Base-by-base conservation (phyloP, 1,140 invertebrate species). In the Drosophila sp. region DNA sequence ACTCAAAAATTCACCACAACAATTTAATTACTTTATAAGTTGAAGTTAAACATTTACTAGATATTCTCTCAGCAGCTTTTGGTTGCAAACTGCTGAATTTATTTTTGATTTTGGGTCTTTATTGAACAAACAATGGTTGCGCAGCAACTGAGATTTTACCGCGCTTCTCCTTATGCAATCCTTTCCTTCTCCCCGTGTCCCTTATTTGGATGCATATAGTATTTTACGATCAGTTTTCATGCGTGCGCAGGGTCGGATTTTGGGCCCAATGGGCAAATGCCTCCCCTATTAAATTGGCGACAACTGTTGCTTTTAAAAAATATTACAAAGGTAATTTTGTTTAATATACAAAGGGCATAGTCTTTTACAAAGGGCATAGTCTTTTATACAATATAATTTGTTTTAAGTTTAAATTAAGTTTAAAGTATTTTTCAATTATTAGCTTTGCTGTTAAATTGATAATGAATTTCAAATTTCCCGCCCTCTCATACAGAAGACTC, bases 1-100 rank as follows among this genome's bases (percentile, higher is more conserved):
- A 78, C 64, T 5, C 57, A 73, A 80, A 79, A 27, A 50, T 38
- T 64, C 38, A 63, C 25, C 60, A 69, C 35, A 38, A 70, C 47
- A 33, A 35, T 8, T 4, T 32, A 41, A 23, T 27, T 35, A 60
- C 47, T 60, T 63, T 66, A 70, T 55, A 33, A 72, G 70, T 68
- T 71, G 66, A 66, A 66, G 64, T 66, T 75, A 33, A 68, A 86
- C 57, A 85, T 85, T 85, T 86, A 85, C 81, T 85, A 60, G 40
- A 25, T 71, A 61, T 66, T 30, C 0, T 4, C 35, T 38, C 32
- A 0, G 29, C 56, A 35, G 32, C 17, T 38, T 17, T 32, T 10
- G 10, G 54, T 17, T 23, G 55, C 55, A 60, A 70, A 76, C 60
- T 64, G 56, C 29, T 7, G 25, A 58, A 58, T 17, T 17, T 38